Evolutionary conservation across 2,888 invertebrate species (phyloP).

Genomic region (Orthonevra nobilis): DNA sequence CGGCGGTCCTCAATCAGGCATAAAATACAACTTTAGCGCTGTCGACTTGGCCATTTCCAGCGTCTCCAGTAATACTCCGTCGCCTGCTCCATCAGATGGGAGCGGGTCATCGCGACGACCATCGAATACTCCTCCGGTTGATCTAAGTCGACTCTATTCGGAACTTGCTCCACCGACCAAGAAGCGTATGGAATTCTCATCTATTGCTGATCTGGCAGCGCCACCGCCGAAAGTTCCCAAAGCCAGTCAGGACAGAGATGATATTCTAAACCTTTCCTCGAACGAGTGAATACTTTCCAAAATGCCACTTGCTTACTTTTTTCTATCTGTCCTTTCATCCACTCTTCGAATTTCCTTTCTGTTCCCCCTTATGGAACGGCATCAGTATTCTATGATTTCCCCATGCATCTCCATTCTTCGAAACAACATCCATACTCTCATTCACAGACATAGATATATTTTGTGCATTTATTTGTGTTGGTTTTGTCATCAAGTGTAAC

Average conservation of each 20-base stretch:
- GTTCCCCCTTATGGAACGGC: slow-evolving; percentile 12
- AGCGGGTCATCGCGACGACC: slow-evolving; percentile 77
- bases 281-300: slow-evolving; percentile 74
- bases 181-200: slow-evolving; percentile 80
- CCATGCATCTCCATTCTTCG: slow-evolving; percentile 17
- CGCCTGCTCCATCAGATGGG: slow-evolving; percentile 77
- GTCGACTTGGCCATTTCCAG: slow-evolving; percentile 80
- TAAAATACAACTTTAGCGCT: slow-evolving; percentile 80
- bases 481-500: slow-evolving; percentile 48
- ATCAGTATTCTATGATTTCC: slow-evolving; percentile 55
- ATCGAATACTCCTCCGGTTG: slow-evolving; percentile 78
- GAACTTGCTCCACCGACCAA: slow-evolving; percentile 78
- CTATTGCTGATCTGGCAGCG: slow-evolving; percentile 80
- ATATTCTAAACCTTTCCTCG: slow-evolving; percentile 77
- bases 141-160: slow-evolving; percentile 78
- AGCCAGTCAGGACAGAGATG: slow-evolving; percentile 81
- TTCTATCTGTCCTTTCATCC: too few species aligned
- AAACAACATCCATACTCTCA: slow-evolving; percentile 24
- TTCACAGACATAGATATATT: slow-evolving; percentile 37
- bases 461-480: slow-evolving; percentile 57
- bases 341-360: not conserved
- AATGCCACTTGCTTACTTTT: slow-evolving; percentile 22
- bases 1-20: slow-evolving; percentile 64
- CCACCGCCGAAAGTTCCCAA: slow-evolving; percentile 84
- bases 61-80: slow-evolving; percentile 78